Evolutionary conservation across 2,797 vertebrate species (phyloP), one percentile per base, ranked within the genome.

Genomic region (Fratercula arctica): DNA sequence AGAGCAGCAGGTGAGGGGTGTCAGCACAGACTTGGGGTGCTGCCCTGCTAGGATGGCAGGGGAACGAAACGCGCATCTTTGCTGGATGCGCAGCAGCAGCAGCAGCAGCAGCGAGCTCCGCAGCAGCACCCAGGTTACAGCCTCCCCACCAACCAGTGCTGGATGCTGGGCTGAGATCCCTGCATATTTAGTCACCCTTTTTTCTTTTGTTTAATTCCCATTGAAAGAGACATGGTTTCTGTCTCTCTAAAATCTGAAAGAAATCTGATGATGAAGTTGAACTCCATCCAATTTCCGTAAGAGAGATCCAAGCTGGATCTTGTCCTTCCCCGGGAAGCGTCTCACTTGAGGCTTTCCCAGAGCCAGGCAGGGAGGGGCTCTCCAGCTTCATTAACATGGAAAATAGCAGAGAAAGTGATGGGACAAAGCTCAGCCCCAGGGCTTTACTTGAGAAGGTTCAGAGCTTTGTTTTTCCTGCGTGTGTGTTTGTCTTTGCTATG

Each of bases 21-120:
- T 21, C 6, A 16, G 85, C 2, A 13, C 51, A 8, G 69, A n/a
- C 9, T 5, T 6, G 23, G 14, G 37, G 37, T 33, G 78, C 54
- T n/a, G 53, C 43, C 39, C 46, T 2, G 23, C 11, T 10, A 6
- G 16, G 33, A 33, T 7, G 59, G 48, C 37, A 10, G 7, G 16
- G 59, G 28, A 35, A 31, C 1, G 7, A 31, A 37, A 39, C 1
- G 3, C 8, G 2, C 13, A 3, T 10, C 20, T 39, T 24, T 23
- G 16, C 10, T 17, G 41, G 46, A 7, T 2, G 29, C 2, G 11
- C 46, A 48, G 19, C 56, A 9, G 56, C 33, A 33, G 11, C 46
- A 48, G 19, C 56, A 9, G 56, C 33, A 33, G 69, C 70, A 45
- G 39, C 1, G 1, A 70, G 61, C 45, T 54, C 28, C 1, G 2